phyloP scores from a whole-genome alignment of 1,140 invertebrate genomes.

The Drosophila pruinosa region DNA sequence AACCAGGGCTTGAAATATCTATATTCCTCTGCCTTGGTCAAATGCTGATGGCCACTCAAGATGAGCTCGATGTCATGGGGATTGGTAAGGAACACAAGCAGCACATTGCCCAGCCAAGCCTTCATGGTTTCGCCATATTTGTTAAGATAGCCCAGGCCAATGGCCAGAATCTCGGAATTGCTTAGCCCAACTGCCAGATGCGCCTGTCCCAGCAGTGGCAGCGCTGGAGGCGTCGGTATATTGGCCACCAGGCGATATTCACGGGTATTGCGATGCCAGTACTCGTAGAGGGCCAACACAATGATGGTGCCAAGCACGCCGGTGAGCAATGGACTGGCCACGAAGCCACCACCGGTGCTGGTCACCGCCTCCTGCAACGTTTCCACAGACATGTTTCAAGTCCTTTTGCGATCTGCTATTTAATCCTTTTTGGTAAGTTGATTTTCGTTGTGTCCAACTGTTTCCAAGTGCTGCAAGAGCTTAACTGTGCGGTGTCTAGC shows the following conservation, averaged over 20 bases:
- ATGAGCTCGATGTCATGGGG: constrained; percentile 89
- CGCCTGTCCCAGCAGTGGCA: constrained; percentile 86
- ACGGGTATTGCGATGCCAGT: constrained; percentile 69
- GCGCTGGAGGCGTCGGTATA: constrained; percentile 83
- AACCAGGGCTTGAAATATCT: constrained; percentile 95
- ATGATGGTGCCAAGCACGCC: constrained; percentile 59
- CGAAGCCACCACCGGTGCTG: constrained; percentile 28
- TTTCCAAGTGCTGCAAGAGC: constrained; percentile 32
- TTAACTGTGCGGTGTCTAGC: constrained; percentile 46
- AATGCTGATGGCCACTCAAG: constrained; percentile 88
- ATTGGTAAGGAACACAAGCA: constrained; percentile 87
- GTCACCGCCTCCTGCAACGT: constrained; percentile 62
- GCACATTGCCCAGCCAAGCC: constrained; percentile 86
- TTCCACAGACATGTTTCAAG: constrained; percentile 63
- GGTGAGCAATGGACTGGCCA: constrained; percentile 60
- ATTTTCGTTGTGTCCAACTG: constrained; percentile 3
- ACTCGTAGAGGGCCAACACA: constrained; percentile 65
- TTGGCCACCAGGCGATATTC: constrained; percentile 83
- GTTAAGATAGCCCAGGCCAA: constrained; percentile 82
- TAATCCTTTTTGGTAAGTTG: neutral
- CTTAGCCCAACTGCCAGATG: constrained; percentile 83
- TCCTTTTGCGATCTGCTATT: neutral
- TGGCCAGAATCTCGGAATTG: constrained; percentile 84
- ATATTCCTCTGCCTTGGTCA: constrained; percentile 92
- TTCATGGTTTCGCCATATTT: constrained; percentile 85